Base-by-base conservation (phyloP, 2,113 vertebrate genomes). In the Nibea albiflora region DNA sequence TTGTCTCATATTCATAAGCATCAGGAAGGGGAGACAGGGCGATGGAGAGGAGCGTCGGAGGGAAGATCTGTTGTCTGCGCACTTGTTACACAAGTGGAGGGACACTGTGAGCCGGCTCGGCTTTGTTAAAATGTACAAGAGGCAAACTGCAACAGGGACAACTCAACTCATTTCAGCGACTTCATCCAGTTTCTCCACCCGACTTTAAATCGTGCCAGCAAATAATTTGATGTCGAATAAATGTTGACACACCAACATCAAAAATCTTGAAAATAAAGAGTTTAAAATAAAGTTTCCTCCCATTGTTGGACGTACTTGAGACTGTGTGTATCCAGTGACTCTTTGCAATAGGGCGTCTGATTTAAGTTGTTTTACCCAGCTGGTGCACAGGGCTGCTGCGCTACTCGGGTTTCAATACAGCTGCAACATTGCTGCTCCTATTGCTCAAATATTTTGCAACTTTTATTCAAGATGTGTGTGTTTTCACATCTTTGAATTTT, bases 1-100 rank as follows among this genome's bases (percentile, higher is more conserved):
- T 54, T 84, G 84, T 76, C 70, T 79, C 64, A 68, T 88, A 86
- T 92, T 91, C 77, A 88, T 86, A 82, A 76, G 69, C 2, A 19
- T 56, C 53, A 49, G 75, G 72, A 69, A 67, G 56, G 28, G 44
- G 76, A 62, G 28, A 49, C 26, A 11, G n/a, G n/a, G 46, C 47
- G 57, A 68, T 26, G 14, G 77, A 76, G 39, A 56, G 47, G 28
- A 50, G 53, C 16, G 67, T 72, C 35, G 28, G 20, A 71, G 44
- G 47, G 61, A 71, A 24, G 58, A 77, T 77, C 31, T 77, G 64
- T 67, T 62, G 81, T 69, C 20, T 56, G 61, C n/a, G 20, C 46
- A 63, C 57, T 68, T 60, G 67, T 74, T 61, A 60, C 47, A 70
- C 42, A 58, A 73, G 49, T 24, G 47, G 14, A 73, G 20, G 44